These are phyloP conservation scores for Merluccius polli DNA, from an alignment of 2,797 vertebrate species.

Conservation along the genomic window DNA sequence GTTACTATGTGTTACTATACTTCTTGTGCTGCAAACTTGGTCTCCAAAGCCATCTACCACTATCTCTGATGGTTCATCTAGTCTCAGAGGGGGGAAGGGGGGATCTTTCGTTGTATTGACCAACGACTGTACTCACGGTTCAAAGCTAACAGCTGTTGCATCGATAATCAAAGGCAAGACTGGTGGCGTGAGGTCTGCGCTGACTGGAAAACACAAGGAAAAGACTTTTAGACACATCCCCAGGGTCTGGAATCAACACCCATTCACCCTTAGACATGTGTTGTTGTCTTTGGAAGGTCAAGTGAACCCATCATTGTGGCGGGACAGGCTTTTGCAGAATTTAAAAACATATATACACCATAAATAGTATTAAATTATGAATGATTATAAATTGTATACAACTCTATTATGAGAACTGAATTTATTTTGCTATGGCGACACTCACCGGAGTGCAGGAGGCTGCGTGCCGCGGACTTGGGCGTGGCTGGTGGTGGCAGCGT, in stretches of 20 bases:
- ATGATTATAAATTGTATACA: too few relatives aligned
- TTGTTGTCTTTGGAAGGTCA: not conserved
- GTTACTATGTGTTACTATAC: not conserved
- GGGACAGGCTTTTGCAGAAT: not conserved
- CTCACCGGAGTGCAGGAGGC: slow-evolving; percentile 84
- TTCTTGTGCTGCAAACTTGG: not conserved
- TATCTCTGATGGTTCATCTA: not conserved
- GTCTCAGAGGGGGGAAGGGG: not conserved
- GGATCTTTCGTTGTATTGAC: not conserved
- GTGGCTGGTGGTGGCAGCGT: slow-evolving; percentile 78
- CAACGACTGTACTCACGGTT: slow-evolving; percentile 79
- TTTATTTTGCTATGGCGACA: slow-evolving; percentile 31
- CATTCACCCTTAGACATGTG: not conserved
- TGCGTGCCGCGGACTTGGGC: slow-evolving; percentile 81
- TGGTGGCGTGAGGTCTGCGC: slow-evolving; percentile 83
- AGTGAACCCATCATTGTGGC: not conserved
- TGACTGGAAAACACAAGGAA: slow-evolving; percentile 69
- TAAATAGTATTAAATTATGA: too few relatives aligned
- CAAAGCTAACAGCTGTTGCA: slow-evolving; percentile 85
- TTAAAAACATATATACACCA: not conserved
- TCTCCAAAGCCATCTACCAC: not conserved
- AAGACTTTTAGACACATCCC: not conserved
- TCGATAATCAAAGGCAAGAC: slow-evolving; percentile 81
- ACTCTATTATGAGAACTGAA: too few relatives aligned
- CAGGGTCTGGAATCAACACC: not conserved